A percentile compares a stretch with the other conserved stretches of the same genome.
phyloP scores from a whole-genome alignment of 2,888 invertebrate genomes.

The Drosophila mercatorum region DNA sequence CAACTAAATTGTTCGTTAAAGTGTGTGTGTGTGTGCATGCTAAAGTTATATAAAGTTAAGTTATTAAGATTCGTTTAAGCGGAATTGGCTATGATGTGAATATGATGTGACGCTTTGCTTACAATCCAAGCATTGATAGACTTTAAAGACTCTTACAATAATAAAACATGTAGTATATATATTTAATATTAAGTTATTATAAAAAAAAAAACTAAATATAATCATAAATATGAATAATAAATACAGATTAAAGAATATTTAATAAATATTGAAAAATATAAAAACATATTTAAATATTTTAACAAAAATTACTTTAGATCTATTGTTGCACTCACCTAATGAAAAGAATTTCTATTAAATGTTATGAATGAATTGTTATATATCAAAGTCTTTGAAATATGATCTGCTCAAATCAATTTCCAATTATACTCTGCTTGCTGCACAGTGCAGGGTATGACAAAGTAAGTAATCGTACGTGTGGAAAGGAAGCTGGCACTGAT shows the following conservation, averaged over 20 bases:
- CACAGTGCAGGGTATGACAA: conserved; percentile 17
- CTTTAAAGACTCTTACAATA: no score
- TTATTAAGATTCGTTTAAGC: neutral
- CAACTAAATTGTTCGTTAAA: neutral
- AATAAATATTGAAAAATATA: no score
- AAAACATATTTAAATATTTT: no score
- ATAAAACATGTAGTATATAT: no score
- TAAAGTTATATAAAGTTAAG: neutral
- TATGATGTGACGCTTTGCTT: neutral
- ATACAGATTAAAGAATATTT: neutral
- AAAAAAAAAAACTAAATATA: no score
- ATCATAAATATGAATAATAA: no score
- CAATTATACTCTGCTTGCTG: neutral
- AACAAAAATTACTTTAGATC: no score
- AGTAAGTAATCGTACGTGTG: conserved; percentile 71
- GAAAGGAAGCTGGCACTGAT: conserved; percentile 70
- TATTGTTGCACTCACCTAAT: no score
- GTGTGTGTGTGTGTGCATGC: neutral
- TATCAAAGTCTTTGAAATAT: neutral
- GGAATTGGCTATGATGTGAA: neutral
- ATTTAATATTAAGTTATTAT: no score
- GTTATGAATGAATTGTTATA: no score
- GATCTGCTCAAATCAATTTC: neutral
- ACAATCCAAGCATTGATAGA: neutral
- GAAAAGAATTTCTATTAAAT: no score